These are phyloP conservation scores for Microctonus hyperodae DNA, from an alignment of 2,888 invertebrate species.

Conservation along the genomic window DNA sequence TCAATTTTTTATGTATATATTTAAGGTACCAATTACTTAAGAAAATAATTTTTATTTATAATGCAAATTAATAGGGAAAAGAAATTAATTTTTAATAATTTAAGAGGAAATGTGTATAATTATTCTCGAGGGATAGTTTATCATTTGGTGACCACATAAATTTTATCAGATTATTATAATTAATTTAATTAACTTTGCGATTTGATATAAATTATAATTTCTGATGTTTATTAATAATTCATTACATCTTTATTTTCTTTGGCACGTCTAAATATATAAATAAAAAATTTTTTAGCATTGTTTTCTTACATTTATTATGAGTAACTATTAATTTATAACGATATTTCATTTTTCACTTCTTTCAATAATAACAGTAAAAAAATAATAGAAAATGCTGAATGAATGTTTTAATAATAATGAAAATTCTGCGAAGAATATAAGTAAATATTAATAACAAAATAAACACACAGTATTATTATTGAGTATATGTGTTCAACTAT, in stretches of 20 bases:
- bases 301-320: not conserved
- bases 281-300: not conserved
- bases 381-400: too few relatives aligned
- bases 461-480: not conserved
- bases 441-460: conserved; percentile 1
- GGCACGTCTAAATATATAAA: not conserved
- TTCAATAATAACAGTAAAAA: too few relatives aligned
- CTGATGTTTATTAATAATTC: too few relatives aligned
- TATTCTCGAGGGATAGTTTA: not conserved
- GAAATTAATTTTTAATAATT: too few relatives aligned
- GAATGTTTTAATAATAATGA: not conserved
- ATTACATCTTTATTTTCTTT: not conserved
- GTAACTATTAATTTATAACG: not conserved
- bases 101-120: not conserved
- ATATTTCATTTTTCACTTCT: too few relatives aligned
- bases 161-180: not conserved
- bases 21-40: conserved; percentile 36
- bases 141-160: not conserved
- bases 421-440: not conserved
- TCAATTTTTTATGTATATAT: conserved; percentile 24
- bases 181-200: not conserved
- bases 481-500: not conserved
- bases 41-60: too few relatives aligned
- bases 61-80: too few relatives aligned
- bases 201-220: too few relatives aligned